Evolutionary conservation across 1,140 invertebrate species (phyloP).

Genomic region (Lutraria rhynchaena): DNA sequence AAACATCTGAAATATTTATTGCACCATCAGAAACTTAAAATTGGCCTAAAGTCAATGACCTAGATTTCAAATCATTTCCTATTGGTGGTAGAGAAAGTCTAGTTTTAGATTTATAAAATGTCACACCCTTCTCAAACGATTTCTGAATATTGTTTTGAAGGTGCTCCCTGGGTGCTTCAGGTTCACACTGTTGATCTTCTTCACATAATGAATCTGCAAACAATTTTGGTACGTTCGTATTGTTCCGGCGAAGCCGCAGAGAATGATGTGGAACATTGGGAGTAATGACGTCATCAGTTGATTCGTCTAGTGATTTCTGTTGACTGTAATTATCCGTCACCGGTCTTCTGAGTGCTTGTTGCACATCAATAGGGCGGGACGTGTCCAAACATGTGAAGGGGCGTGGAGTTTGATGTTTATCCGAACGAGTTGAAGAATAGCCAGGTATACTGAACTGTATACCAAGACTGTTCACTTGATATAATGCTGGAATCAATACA

Average conservation of each 20-base stretch:
- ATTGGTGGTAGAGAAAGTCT: constrained; percentile 20
- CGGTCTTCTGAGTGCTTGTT: constrained; percentile 27
- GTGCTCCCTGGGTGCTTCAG: neutral
- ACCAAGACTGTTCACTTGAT: constrained; percentile 46
- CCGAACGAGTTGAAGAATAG: constrained; percentile 9
- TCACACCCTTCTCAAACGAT: neutral
- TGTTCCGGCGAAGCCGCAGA: neutral
- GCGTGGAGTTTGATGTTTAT: neutral
- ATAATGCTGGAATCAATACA: constrained; percentile 35
- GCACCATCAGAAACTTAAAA: neutral
- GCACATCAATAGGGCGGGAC: neutral
- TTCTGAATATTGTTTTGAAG: neutral
- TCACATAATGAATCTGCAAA: neutral
- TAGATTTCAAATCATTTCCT: constrained; percentile 19
- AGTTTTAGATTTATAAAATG: constrained; percentile 6
- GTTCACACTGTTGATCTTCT: neutral
- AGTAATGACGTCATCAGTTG: neutral
- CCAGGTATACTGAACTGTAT: constrained; percentile 54
- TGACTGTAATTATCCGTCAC: constrained; percentile 12
- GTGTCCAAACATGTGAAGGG: neutral
- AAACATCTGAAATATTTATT: constrained; percentile 33
- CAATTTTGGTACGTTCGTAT: constrained; percentile 37
- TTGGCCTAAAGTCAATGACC: constrained; percentile 29
- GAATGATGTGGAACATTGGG: too few species aligned
- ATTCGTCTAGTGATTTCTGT: neutral